phyloP scores from a whole-genome alignment of 2,888 invertebrate genomes.

The Rotaria macrura region DNA sequence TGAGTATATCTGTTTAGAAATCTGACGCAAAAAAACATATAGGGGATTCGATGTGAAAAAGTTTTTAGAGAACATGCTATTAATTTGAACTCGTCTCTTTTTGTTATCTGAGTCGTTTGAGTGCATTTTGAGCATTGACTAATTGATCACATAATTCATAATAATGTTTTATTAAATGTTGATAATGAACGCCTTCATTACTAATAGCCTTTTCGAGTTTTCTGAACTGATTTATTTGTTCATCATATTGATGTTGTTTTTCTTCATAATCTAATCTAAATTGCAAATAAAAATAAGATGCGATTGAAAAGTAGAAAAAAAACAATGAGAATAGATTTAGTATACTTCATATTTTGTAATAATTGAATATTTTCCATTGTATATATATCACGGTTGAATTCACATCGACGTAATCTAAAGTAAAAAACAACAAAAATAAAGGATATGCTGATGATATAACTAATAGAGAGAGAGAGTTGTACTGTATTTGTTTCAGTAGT shows the following conservation, averaged over 20 bases:
- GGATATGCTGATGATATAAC: too few species aligned
- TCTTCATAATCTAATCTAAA: not conserved
- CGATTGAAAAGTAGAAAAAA: not conserved
- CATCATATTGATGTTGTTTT: not conserved
- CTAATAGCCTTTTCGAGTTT: not conserved
- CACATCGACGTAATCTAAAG: not conserved
- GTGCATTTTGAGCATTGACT: not conserved
- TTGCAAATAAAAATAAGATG: not conserved
- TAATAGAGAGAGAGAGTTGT: not conserved
- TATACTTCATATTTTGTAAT: not conserved
- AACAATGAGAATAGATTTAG: not conserved
- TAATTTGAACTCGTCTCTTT: too few species aligned
- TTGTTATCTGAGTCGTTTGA: not conserved
- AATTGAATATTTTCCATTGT: not conserved
- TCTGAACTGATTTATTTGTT: not conserved
- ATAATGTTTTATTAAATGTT: not conserved
- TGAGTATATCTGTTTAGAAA: too few species aligned
- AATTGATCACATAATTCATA: not conserved
- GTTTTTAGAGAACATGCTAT: too few species aligned
- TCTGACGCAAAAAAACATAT: too few species aligned
- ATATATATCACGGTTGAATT: not conserved
- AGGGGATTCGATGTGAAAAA: too few species aligned
- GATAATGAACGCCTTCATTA: not conserved
- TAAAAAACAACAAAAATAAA: not conserved
- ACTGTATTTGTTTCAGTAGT: not conserved